These are phyloP conservation scores for Rhagonycha fulva DNA, from an alignment of 2,888 invertebrate species.

Conservation along the genomic window DNA sequence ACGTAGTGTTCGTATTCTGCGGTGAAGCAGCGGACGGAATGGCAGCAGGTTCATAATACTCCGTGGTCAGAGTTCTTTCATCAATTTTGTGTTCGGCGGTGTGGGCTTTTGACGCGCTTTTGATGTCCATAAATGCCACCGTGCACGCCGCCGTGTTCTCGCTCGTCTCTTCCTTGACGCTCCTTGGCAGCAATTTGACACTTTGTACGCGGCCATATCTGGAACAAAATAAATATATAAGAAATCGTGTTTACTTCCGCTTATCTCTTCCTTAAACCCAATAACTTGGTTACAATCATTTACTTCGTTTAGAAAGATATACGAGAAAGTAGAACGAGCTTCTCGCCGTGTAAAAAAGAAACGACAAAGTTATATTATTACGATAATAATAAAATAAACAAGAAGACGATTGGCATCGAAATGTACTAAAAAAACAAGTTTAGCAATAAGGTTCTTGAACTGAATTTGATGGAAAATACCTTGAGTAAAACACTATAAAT, in stretches of 20 bases:
- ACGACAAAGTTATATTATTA: not conserved
- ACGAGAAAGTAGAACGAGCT: not conserved
- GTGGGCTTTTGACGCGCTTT: slow-evolving; percentile 91
- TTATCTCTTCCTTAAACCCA: not conserved
- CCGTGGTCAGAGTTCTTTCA: slow-evolving; percentile 84
- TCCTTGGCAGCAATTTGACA: slow-evolving; percentile 84
- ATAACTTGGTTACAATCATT: too few species aligned
- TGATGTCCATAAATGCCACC: slow-evolving; percentile 96
- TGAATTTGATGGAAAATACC: not conserved
- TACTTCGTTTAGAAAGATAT: too few species aligned
- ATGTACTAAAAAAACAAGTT: not conserved
- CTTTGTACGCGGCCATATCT: slow-evolving; percentile 98
- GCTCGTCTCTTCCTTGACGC: slow-evolving; percentile 59
- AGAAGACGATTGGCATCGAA: not conserved
- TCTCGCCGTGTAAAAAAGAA: not conserved
- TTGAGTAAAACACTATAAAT: not conserved
- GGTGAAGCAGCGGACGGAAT: slow-evolving; percentile 64
- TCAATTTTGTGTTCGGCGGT: slow-evolving; percentile 88
- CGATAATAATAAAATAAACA: not conserved
- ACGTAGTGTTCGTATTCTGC: slow-evolving; percentile 58
- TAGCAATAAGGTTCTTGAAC: not conserved
- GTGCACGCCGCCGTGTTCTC: slow-evolving; percentile 79
- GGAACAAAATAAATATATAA: slow-evolving; percentile 50
- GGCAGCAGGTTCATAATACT: slow-evolving; percentile 87
- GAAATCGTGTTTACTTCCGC: not conserved